Conservation (phyloP, 2,797 vertebrate genomes). For the Microctenopoma stevenorrisi region DNA sequence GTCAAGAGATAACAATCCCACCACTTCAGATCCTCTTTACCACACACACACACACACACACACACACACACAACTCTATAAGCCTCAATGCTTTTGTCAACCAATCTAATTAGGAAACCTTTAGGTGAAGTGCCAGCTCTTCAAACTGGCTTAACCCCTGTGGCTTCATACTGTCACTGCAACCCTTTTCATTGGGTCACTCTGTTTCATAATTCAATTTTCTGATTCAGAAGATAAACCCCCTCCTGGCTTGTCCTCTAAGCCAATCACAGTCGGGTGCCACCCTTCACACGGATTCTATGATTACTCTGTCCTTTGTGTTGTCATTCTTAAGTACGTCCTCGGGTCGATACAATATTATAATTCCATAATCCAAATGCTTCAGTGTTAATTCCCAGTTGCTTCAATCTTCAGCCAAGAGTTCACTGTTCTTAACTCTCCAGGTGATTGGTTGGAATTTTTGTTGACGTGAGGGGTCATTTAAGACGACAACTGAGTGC, state of each 20-base stretch:
- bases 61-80: neutral
- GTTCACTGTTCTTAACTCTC: constrained; percentile 34
- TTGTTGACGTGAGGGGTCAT: constrained; percentile 30
- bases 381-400: constrained; percentile 49
- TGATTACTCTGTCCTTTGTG: constrained; percentile 64
- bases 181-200: constrained; percentile 52
- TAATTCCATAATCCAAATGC: constrained; percentile 69
- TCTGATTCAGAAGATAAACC: constrained; percentile 56
- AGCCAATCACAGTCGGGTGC: constrained; percentile 51
- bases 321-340: constrained; percentile 51
- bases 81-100: constrained; percentile 42
- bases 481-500: constrained; percentile 29
- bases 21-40: constrained; percentile 23
- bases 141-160: constrained; percentile 64
- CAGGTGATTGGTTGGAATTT: constrained; percentile 44
- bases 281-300: constrained; percentile 54
- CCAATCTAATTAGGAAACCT: constrained; percentile 70
- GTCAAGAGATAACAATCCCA: constrained; percentile 45
- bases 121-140: constrained; percentile 62
- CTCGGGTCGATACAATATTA: constrained; percentile 46
- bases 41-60: constrained; percentile 1
- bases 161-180: constrained; percentile 47
- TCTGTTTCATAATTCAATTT: constrained; percentile 69
- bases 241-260: constrained; percentile 33
- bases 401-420: constrained; percentile 22